Conservation (phyloP, 2,113 vertebrate species). For the Leucoraja erinaceus region DNA sequence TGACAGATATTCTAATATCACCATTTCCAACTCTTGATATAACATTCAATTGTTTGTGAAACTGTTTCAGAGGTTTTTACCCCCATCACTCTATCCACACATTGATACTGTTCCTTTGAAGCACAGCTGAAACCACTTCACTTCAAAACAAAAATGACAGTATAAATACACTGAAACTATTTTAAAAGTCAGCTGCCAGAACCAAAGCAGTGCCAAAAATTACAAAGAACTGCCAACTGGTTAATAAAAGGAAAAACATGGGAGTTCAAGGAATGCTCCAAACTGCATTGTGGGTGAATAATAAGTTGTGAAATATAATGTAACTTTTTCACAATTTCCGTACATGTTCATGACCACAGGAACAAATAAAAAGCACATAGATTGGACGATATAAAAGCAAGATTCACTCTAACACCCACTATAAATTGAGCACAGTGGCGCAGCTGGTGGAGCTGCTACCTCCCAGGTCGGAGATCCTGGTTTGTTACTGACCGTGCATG, state of each 20-base stretch:
- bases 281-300: not conserved
- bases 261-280: not conserved
- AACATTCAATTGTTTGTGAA: not conserved
- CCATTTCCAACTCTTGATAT: not conserved
- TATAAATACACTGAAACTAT: not conserved
- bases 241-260: not conserved
- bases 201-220: not conserved
- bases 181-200: not conserved
- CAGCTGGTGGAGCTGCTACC: too few relatives aligned
- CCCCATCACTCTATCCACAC: not conserved
- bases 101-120: not conserved
- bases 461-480: too few relatives aligned
- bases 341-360: not conserved
- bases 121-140: constrained; percentile 14
- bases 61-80: not conserved
- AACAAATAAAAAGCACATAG: not conserved
- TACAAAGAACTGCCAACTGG: not conserved
- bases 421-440: too few relatives aligned
- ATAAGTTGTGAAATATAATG: not conserved
- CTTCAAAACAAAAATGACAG: not conserved
- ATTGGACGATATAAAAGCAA: not conserved
- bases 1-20: not conserved
- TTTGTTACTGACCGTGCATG: too few relatives aligned
- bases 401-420: not conserved
- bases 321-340: not conserved